Evolutionary conservation across 2,888 invertebrate species (phyloP), one percentile per base, ranked within the genome.

Genomic region (Cactoblastis cactorum): DNA sequence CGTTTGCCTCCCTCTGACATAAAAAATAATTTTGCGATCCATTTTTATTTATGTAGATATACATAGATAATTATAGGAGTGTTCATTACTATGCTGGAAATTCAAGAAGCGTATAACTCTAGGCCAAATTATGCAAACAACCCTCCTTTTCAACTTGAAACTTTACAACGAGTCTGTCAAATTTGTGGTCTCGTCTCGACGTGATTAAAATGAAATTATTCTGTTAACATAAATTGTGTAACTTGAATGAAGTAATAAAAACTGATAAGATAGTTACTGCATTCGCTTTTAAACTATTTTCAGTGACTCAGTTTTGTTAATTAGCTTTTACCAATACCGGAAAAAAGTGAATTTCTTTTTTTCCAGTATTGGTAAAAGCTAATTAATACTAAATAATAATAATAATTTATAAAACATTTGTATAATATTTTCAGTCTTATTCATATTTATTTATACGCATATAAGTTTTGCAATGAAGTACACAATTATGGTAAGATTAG

Each of bases 71-170:
- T 74, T 74, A 58, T 41, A 64, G 62, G 59, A 61, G 55, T 61
- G 61, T 63, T 62, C 63, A 62, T 66, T 65, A 64, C 59, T 62
- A 55, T 55, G 61, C 58, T 57, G 62, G 53, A 58, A 64, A 67
- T 62, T 62, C 62, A 64, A 67, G 67, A 65, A 68, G 68, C 71
- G 59, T 61, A 57, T 62, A 69, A 69, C 65, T 70, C 64, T 58
- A 58, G 62, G 55, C 60, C 63, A 51, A 83, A 83, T 85, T 86
- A 84, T 84, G 83, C 77, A 82, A 83, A 84, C 69, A 71, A 71
- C 64, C 62, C 62, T 65, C 63, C 58, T 65, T 64, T 66, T 58
- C 60, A 65, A 74, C 67, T 79, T 69, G 65, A 67, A 77, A 82
- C 71, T 83, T 77, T 69, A 72, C 55, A 58, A 63, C 64, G 66